Evolutionary conservation across 2,113 vertebrate species (phyloP).

Genomic region (Lepus timidus): DNA sequence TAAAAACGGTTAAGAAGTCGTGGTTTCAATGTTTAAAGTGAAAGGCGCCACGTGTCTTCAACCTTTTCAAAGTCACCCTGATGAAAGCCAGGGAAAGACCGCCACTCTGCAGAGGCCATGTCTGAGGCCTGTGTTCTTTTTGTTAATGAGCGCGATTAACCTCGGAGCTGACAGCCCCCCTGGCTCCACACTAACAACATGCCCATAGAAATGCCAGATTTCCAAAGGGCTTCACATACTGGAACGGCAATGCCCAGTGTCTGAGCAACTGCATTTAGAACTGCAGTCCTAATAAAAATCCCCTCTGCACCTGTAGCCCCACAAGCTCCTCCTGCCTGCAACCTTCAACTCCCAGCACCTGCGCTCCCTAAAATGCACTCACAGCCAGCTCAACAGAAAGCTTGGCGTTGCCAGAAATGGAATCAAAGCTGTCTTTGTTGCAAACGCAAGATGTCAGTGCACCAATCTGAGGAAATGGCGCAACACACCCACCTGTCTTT

Average conservation of each 20-base stretch:
- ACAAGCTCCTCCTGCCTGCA: not conserved
- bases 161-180: not conserved
- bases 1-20: not conserved
- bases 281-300: not conserved
- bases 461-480: conserved; percentile 31
- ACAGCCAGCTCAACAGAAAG: conserved; percentile 1
- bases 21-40: conserved; percentile 47
- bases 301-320: not conserved
- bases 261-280: conserved; percentile 44
- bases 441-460: not conserved
- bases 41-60: conserved; percentile 56
- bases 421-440: not conserved
- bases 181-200: not conserved
- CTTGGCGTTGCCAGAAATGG: not conserved
- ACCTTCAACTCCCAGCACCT: not conserved
- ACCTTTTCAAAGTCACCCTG: conserved; percentile 78
- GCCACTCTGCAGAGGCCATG: conserved; percentile 27
- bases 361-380: not conserved
- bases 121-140: conserved; percentile 74
- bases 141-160: conserved; percentile 84
- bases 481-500: not conserved
- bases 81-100: conserved; percentile 58
- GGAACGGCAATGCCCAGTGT: not conserved
- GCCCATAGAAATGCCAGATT: conserved; percentile 26
- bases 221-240: not conserved